Percentiles rank a stretch among this genome's conserved stretches.
Evolutionary conservation across 2,797 vertebrate genomes (phyloP).

Genomic region (Ptychobarbus kaznakovi): DNA sequence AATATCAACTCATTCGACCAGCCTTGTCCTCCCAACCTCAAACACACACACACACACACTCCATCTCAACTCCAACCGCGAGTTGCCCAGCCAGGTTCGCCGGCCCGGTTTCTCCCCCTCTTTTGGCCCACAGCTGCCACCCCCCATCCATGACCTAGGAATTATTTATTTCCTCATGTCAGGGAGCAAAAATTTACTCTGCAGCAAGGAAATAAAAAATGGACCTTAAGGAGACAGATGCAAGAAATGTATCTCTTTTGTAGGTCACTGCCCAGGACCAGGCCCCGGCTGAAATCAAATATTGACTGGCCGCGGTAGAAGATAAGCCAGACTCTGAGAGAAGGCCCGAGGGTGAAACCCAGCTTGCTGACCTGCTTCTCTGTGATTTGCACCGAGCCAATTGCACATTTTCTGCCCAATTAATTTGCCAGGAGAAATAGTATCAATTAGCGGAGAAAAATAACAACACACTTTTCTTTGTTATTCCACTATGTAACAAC

Average conservation of each 20-base stretch:
- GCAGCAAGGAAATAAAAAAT: slow-evolving; percentile 57
- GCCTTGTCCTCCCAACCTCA: slow-evolving; percentile 47
- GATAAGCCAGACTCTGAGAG: slow-evolving; percentile 50
- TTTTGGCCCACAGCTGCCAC: slow-evolving; percentile 25
- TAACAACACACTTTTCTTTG: slow-evolving; percentile 48
- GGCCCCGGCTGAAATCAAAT: slow-evolving; percentile 63
- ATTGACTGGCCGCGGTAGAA: slow-evolving; percentile 54
- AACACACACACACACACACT: slow-evolving; percentile 36
- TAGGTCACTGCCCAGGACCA: slow-evolving; percentile 63
- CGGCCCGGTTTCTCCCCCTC: not conserved
- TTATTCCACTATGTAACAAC: slow-evolving; percentile 31
- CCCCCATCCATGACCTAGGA: slow-evolving; percentile 74
- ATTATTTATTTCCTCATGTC: slow-evolving; percentile 82
- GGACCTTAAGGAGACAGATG: slow-evolving; percentile 56
- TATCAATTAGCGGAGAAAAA: slow-evolving; percentile 68
- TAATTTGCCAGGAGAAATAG: slow-evolving; percentile 66
- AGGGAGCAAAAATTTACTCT: slow-evolving; percentile 67
- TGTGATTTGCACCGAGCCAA: slow-evolving; percentile 63
- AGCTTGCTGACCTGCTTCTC: slow-evolving; percentile 56
- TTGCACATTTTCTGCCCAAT: slow-evolving; percentile 67
- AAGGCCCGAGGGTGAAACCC: slow-evolving; percentile 49
- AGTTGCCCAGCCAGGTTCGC: slow-evolving; percentile 30
- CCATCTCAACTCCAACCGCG: slow-evolving; percentile 36
- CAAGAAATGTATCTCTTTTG: slow-evolving; percentile 63
- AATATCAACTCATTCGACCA: slow-evolving; percentile 72